phyloP scores from a whole-genome alignment of 1,140 invertebrate genomes.

The Antheraea pernyi region DNA sequence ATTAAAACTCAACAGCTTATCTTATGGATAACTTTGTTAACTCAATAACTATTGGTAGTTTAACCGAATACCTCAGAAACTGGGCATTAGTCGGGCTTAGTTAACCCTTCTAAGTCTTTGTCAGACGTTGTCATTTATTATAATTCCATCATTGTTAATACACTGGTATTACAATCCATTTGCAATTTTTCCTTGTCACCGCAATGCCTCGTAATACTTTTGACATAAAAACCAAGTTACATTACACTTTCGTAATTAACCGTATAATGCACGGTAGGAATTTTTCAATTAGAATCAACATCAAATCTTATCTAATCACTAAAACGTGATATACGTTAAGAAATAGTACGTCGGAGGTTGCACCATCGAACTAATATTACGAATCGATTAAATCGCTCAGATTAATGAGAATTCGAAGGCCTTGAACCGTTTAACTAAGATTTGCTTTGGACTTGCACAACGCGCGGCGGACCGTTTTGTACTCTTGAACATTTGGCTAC shows the following conservation, averaged over 20 bases:
- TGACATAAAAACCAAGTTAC: neutral
- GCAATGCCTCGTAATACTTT: neutral
- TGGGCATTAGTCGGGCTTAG: no score
- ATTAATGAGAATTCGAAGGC: conserved; percentile 33
- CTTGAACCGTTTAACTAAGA: conserved; percentile 52
- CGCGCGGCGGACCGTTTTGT: conserved; percentile 36
- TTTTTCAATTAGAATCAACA: conserved; percentile 28
- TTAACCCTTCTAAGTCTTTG: neutral
- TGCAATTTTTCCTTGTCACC: neutral
- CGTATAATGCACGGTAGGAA: neutral
- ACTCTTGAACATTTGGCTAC: conserved; percentile 29
- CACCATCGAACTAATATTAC: conserved; percentile 32
- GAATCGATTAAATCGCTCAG: conserved; percentile 19
- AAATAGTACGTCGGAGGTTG: conserved; percentile 24
- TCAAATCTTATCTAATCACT: conserved; percentile 31
- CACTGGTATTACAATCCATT: neutral
- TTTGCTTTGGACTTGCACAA: conserved; percentile 49
- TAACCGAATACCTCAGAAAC: no score
- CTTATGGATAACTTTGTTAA: no score
- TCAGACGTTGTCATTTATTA: no score
- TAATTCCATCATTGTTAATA: neutral
- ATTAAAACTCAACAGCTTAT: no score
- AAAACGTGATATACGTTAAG: conserved; percentile 31
- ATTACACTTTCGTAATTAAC: neutral
- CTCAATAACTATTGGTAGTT: no score